These are phyloP conservation scores for Melitaea cinxia DNA, from an alignment of 1,140 invertebrate species.

Conservation along the genomic window DNA sequence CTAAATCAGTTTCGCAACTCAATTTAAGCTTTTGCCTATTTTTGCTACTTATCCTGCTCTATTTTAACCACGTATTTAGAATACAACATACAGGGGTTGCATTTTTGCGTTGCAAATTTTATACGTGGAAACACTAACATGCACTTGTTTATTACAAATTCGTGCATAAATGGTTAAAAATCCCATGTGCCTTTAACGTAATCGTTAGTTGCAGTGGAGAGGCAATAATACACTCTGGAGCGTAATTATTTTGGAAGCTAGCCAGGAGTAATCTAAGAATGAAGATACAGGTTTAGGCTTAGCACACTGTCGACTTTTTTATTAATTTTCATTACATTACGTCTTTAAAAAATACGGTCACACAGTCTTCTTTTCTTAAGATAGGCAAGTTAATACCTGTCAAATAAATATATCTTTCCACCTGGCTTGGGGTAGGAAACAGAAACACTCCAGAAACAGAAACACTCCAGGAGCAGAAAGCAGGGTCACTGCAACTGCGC, in stretches of 20 bases:
- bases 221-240: constrained; percentile 28
- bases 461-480: too few relatives aligned
- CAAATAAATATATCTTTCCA: too few relatives aligned
- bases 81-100: not conserved
- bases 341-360: too few relatives aligned
- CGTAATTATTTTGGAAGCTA: constrained; percentile 32
- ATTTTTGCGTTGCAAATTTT: not conserved
- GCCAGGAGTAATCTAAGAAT: constrained; percentile 29
- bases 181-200: constrained; percentile 6
- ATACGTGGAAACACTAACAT: not conserved
- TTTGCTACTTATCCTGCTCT: too few relatives aligned
- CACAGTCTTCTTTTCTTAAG: too few relatives aligned
- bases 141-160: not conserved
- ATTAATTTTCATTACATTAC: not conserved
- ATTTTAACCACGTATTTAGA: too few relatives aligned
- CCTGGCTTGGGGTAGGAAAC: too few relatives aligned
- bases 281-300: constrained; percentile 19
- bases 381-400: too few relatives aligned
- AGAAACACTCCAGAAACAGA: too few relatives aligned
- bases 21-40: too few relatives aligned
- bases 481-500: too few relatives aligned
- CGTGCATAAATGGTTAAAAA: constrained; percentile 7
- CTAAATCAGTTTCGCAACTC: too few relatives aligned
- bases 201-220: constrained; percentile 8
- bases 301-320: constrained; percentile 12